These are phyloP conservation scores for Tinea pellionella DNA, from an alignment of 2,888 invertebrate genomes.

Conservation along the genomic window DNA sequence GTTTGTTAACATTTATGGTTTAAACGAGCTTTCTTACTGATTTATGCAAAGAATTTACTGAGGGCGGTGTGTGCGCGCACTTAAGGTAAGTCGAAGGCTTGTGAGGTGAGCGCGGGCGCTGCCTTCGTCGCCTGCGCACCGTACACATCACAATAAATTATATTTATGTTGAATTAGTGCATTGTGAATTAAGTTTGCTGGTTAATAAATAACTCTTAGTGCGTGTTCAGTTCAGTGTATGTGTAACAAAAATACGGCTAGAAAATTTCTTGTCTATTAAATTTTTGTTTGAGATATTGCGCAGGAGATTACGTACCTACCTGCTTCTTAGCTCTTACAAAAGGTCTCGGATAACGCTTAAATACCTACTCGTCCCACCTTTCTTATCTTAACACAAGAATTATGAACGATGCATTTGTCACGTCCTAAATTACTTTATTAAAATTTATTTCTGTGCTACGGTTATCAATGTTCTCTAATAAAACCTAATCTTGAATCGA, in stretches of 20 bases:
- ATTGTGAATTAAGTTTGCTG: conserved; percentile 39
- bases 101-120: conserved; percentile 49
- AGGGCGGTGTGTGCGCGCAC: conserved; percentile 61
- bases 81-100: conserved; percentile 52
- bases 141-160: conserved; percentile 18
- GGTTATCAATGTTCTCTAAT: not conserved
- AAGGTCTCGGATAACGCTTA: not conserved
- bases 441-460: not conserved
- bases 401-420: not conserved
- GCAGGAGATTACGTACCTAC: conserved; percentile 4
- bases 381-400: not conserved
- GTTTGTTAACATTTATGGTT: conserved; percentile 30
- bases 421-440: not conserved
- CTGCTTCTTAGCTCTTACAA: not conserved
- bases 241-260: conserved; percentile 23
- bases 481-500: not conserved
- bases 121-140: conserved; percentile 50
- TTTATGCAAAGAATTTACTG: conserved; percentile 66
- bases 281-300: not conserved
- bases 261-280: not conserved
- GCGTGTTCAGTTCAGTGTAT: conserved; percentile 42
- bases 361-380: not conserved
- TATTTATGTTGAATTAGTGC: conserved; percentile 6
- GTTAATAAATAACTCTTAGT: conserved; percentile 33
- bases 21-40: conserved; percentile 57